phyloP scores from a whole-genome alignment of 2,888 invertebrate genomes.

The Tanaodytes sp. region DNA sequence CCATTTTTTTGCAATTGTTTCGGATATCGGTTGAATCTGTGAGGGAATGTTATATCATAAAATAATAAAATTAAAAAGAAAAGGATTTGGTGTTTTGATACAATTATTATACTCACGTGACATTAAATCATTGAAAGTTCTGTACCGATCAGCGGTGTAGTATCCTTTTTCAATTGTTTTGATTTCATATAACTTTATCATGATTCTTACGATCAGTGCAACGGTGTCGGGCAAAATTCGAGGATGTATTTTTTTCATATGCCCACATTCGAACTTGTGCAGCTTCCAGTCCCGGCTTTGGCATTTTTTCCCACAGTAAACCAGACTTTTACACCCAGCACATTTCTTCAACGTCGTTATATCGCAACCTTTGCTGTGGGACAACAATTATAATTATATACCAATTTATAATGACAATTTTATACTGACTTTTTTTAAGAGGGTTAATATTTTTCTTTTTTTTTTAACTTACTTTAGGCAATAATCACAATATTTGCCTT shows the following conservation, averaged over 20 bases:
- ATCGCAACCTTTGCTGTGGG: neutral
- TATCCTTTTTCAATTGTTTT: conserved; percentile 80
- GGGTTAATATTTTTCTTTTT: neutral
- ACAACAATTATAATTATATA: conserved; percentile 4
- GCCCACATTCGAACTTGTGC: conserved; percentile 88
- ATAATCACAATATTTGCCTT: conserved; percentile 15
- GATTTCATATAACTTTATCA: conserved; percentile 81
- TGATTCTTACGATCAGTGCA: conserved; percentile 83
- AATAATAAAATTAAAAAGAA: no score
- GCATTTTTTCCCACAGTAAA: conserved; percentile 87
- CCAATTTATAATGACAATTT: neutral
- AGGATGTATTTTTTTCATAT: conserved; percentile 72
- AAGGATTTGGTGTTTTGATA: no score
- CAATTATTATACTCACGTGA: conserved; percentile 82
- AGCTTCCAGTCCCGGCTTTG: conserved; percentile 87
- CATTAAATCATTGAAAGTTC: conserved; percentile 90
- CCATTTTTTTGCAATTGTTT: conserved; percentile 24
- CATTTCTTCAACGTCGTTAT: conserved; percentile 12
- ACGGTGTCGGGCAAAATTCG: conserved; percentile 87
- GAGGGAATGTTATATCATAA: no score
- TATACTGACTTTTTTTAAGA: neutral
- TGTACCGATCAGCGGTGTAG: conserved; percentile 80
- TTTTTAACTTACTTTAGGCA: conserved; percentile 27
- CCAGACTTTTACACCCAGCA: conserved; percentile 81
- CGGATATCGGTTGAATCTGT: no score